phyloP scores from a whole-genome alignment of 2,113 vertebrate genomes.

The Crotalus viridis region DNA sequence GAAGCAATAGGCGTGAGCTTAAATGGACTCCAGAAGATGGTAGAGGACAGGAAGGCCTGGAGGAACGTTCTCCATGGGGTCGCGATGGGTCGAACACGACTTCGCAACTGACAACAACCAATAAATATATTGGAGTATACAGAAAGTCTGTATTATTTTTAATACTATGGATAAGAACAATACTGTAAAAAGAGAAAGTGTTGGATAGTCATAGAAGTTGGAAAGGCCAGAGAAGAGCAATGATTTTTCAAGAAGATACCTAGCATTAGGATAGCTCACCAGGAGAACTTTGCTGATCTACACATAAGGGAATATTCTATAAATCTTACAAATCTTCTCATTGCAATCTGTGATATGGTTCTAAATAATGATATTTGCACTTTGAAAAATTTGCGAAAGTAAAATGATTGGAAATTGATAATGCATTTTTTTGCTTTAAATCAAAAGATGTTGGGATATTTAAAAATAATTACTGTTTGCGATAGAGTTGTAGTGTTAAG shows the following conservation, averaged over 20 bases:
- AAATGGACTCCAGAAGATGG: no score
- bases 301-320: background rate
- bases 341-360: background rate
- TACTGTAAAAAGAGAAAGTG: background rate
- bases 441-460: background rate
- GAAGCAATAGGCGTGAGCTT: no score
- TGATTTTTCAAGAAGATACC: background rate
- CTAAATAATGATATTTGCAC: background rate
- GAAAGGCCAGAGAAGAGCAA: background rate
- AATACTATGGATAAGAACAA: background rate
- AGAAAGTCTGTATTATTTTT: background rate
- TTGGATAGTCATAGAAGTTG: background rate
- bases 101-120: background rate
- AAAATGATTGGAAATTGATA: background rate
- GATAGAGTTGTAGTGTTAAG: background rate
- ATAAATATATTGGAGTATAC: background rate
- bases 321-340: background rate
- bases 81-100: no score
- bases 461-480: background rate
- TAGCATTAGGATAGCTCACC: background rate
- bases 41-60: no score
- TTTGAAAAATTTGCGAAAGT: background rate
- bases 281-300: background rate
- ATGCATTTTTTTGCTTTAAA: background rate
- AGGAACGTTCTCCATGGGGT: no score